phyloP scores from a whole-genome alignment of 2,797 vertebrate species.

The Rhinichthys osculus region DNA sequence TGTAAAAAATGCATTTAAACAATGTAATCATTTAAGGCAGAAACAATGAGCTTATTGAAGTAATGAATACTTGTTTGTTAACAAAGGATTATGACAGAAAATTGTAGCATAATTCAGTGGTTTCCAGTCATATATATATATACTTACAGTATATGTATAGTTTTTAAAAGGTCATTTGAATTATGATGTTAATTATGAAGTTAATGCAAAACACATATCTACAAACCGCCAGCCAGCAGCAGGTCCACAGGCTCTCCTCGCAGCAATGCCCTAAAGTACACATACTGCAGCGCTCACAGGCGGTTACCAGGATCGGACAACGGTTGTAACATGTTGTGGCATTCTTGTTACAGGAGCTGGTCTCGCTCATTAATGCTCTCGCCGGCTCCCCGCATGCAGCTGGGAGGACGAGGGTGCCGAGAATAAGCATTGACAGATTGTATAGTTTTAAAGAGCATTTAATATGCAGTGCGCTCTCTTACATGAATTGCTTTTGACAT shows the following conservation, averaged over 20 bases:
- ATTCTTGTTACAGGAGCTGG: slow-evolving; percentile 70
- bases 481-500: slow-evolving; percentile 67
- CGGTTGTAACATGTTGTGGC: slow-evolving; percentile 72
- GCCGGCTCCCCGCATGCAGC: slow-evolving; percentile 47
- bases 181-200: background rate
- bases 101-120: background rate
- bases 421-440: slow-evolving; percentile 61
- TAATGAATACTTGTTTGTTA: too few relatives aligned
- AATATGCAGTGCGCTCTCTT: slow-evolving; percentile 62
- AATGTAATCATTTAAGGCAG: too few relatives aligned
- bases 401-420: slow-evolving; percentile 43
- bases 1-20: too few relatives aligned
- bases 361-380: slow-evolving; percentile 72
- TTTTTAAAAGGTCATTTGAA: background rate
- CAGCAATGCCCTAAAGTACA: slow-evolving; percentile 57
- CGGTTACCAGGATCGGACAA: slow-evolving; percentile 60
- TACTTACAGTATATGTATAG: too few relatives aligned
- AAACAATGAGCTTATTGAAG: too few relatives aligned
- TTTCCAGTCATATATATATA: background rate
- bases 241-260: slow-evolving; percentile 36
- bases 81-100: too few relatives aligned
- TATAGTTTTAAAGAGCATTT: slow-evolving; percentile 59
- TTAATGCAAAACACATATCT: background rate
- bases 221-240: background rate
- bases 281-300: slow-evolving; percentile 66